These are phyloP conservation scores for Sycobia sp. DNA, from an alignment of 1,140 invertebrate genomes.

Conservation along the genomic window DNA sequence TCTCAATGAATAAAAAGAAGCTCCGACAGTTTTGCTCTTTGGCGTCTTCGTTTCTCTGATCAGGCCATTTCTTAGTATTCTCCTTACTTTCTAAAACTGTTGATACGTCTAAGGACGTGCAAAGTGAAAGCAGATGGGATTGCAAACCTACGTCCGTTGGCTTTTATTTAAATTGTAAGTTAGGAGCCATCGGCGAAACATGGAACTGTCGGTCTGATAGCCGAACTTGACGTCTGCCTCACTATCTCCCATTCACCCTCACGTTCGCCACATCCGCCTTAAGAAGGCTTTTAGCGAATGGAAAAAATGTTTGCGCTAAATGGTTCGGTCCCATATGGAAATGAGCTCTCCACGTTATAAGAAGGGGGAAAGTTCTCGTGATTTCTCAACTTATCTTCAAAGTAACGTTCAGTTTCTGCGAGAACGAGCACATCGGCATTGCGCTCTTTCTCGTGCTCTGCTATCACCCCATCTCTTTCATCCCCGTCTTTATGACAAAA, in stretches of 20 bases:
- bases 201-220: slow-evolving; percentile 29
- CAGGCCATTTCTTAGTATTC: too few species aligned
- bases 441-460: slow-evolving; percentile 32
- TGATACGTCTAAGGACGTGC: not conserved
- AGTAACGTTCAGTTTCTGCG: slow-evolving; percentile 44
- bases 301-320: slow-evolving; percentile 61
- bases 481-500: not conserved
- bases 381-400: slow-evolving; percentile 43
- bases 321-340: slow-evolving; percentile 61
- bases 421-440: too few species aligned
- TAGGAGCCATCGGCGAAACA: slow-evolving; percentile 45
- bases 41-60: not conserved
- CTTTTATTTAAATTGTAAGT: slow-evolving; percentile 65
- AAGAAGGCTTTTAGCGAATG: slow-evolving; percentile 56
- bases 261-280: not conserved
- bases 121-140: slow-evolving; percentile 1
- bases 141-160: slow-evolving; percentile 54
- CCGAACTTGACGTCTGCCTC: slow-evolving; percentile 34
- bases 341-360: slow-evolving; percentile 36
- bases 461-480: too few species aligned
- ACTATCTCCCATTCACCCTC: not conserved
- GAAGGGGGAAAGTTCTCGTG: not conserved
- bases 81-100: too few species aligned
- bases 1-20: not conserved
- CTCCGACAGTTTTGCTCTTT: not conserved